Evolutionary conservation across 2,888 invertebrate genomes (phyloP), one percentile per base, ranked within the genome.

Genomic region (Xestia c-nigrum): DNA sequence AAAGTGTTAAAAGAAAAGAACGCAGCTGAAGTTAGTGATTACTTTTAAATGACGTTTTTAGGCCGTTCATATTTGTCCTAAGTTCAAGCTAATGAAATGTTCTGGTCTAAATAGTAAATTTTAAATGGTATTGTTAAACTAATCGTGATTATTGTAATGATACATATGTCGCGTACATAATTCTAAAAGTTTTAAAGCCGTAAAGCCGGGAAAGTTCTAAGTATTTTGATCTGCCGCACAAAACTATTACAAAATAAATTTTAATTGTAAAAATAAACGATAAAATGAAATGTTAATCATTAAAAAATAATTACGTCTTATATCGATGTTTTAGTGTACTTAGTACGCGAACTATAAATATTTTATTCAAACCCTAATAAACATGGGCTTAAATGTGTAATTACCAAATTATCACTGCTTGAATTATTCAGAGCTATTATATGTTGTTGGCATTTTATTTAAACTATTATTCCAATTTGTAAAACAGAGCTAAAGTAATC

Each of bases 361-460:
- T 81, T 81, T 81, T 80, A 80, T 86, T 77, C 72, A 74, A 52
- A 70, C 67, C 67, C 74, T 66, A 71, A 1, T 40, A 31, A 31
- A 31, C 1, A 66, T 6, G 84, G 83, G 83, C 21, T 50, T 72
- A 68, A 80, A 50, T 72, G 43, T 82, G 61, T 85, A 82, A 83
- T 83, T 83, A 78, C 47, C 31, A 68, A 76, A 79, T 87, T 87
- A 84, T 89, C 89, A 89, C 91, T 94, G 91, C 91, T 91, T 91
- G 91, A 90, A 91, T 82, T 84, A 79, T 87, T 85, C 86, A 87
- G 87, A 88, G 83, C 85, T 88, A 85, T 85, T 88, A 88, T 90
- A 90, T 88, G 89, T 94, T 94, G 95, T 95, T 95, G 94, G 94
- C 95, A 95, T 95, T 95, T 96, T 94, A 94, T 94, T 94, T 94